Evolutionary conservation across 2,113 vertebrate species (phyloP).

Genomic region (Eulemur rufifrons): DNA sequence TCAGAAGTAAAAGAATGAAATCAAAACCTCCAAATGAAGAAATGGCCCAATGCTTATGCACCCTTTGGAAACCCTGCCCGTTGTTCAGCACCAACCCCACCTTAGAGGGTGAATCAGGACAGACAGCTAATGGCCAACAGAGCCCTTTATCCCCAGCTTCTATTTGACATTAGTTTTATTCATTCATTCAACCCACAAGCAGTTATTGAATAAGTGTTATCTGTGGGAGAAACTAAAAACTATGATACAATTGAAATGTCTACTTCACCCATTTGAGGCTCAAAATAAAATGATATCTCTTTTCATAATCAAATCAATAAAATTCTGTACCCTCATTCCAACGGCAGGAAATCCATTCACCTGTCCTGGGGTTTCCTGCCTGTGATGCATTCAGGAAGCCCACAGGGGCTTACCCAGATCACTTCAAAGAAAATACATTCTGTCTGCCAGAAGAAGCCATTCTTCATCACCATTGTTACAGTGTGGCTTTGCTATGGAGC

Average conservation of each 20-base stretch:
- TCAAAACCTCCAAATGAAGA: slow-evolving; percentile 7
- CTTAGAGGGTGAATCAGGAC: not conserved
- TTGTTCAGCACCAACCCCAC: not conserved
- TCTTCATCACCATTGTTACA: not conserved
- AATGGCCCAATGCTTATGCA: not conserved
- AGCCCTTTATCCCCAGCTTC: not conserved
- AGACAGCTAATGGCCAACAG: not conserved
- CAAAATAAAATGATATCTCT: not conserved
- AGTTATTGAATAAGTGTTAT: not conserved
- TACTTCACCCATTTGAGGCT: not conserved
- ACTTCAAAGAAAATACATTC: slow-evolving; percentile 33
- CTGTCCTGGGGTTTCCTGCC: not conserved
- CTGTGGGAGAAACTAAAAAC: not conserved
- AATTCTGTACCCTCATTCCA: not conserved
- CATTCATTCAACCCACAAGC: not conserved
- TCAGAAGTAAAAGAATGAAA: slow-evolving; percentile 45
- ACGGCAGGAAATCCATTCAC: not conserved
- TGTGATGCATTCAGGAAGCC: not conserved
- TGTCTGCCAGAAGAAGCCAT: not conserved
- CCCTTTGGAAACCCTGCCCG: not conserved
- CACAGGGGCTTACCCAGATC: not conserved
- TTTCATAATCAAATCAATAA: slow-evolving; percentile 36
- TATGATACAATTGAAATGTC: not conserved
- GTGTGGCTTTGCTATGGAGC: not conserved
- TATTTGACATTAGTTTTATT: slow-evolving; percentile 22